Percentiles rank a stretch among this genome's conserved stretches.
phyloP scores from a whole-genome alignment of 1,140 invertebrate species.

The Tetramorium simillimum region DNA sequence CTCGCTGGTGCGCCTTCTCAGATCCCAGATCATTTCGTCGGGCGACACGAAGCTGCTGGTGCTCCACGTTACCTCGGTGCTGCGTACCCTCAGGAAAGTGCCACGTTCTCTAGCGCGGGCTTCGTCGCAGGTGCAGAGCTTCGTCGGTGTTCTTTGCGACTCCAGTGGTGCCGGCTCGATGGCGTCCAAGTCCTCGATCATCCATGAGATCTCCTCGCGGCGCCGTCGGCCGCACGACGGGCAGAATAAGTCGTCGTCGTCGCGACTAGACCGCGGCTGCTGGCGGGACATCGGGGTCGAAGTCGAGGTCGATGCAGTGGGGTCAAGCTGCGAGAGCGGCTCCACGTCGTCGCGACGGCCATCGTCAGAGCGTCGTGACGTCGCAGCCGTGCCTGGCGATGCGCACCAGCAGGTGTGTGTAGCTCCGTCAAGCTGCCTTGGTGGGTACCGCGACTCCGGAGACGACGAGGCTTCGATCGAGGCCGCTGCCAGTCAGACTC shows the following conservation, averaged over 20 bases:
- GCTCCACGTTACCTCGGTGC: constrained; percentile 76
- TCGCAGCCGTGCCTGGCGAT: constrained; percentile 84
- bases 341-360: constrained; percentile 75
- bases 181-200: constrained; percentile 83
- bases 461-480: constrained; percentile 85
- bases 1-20: constrained; percentile 76
- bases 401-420: constrained; percentile 85
- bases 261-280: constrained; percentile 67
- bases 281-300: constrained; percentile 74
- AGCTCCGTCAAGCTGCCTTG: constrained; percentile 86
- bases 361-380: constrained; percentile 84
- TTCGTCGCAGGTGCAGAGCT: constrained; percentile 68
- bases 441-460: constrained; percentile 85
- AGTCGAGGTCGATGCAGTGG: constrained; percentile 75
- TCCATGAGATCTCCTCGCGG: constrained; percentile 80
- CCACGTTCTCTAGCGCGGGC: constrained; percentile 40
- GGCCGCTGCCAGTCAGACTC: constrained; percentile 81
- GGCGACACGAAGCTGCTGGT: constrained; percentile 80
- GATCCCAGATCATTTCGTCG: constrained; percentile 80
- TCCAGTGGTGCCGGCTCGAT: constrained; percentile 77
- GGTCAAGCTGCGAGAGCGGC: constrained; percentile 83
- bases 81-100: constrained; percentile 74
- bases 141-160: constrained; percentile 69
- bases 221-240: constrained; percentile 77
- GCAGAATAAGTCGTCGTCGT: constrained; percentile 71